phyloP scores from a whole-genome alignment of 2,113 vertebrate genomes.

The Maccullochella peelii region DNA sequence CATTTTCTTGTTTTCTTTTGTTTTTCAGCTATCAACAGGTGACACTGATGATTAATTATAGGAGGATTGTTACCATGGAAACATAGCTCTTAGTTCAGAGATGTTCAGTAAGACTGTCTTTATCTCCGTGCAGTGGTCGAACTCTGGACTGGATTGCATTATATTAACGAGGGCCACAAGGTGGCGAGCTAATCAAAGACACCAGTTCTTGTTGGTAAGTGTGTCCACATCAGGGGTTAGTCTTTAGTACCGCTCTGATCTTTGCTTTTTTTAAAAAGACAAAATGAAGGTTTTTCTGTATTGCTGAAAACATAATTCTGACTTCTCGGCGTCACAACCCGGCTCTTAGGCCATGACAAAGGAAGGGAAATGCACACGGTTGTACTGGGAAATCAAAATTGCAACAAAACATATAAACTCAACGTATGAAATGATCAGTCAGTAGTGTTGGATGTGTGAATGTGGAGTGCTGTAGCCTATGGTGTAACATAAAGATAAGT shows the following conservation, averaged over 20 bases:
- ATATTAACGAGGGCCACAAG: conserved; percentile 12
- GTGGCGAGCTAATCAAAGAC: conserved; percentile 26
- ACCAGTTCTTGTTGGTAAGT: background rate
- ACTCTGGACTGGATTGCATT: background rate
- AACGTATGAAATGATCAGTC: background rate
- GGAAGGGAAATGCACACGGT: background rate
- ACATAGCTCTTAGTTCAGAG: background rate
- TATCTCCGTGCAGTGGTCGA: background rate
- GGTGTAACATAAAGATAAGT: too few relatives aligned
- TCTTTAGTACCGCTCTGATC: background rate
- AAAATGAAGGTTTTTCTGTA: too few relatives aligned
- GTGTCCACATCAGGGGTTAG: background rate
- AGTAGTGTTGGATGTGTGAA: background rate
- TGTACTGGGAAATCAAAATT: background rate
- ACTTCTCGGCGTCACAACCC: background rate
- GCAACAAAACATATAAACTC: background rate
- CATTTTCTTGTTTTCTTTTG: too few relatives aligned
- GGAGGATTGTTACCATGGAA: background rate
- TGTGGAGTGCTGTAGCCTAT: too few relatives aligned
- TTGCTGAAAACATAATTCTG: background rate
- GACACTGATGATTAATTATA: too few relatives aligned
- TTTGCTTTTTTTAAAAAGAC: background rate
- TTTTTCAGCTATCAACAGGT: too few relatives aligned
- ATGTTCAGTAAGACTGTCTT: background rate
- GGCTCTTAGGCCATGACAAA: background rate